Percentiles rank a stretch among this genome's conserved stretches.
Conservation (phyloP, 2,888 invertebrate species). For the Idaea straminata region DNA sequence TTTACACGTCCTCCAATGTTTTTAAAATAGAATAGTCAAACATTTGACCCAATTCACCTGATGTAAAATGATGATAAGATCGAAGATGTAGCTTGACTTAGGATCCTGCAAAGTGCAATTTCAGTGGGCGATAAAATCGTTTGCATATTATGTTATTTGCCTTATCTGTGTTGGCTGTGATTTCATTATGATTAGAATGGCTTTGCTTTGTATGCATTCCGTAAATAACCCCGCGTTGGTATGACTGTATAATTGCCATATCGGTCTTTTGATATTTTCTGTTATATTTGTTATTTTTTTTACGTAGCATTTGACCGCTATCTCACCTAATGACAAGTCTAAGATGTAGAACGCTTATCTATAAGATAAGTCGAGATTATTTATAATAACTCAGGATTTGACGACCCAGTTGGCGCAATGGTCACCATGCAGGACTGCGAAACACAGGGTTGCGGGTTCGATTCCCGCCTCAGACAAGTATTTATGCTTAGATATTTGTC, state of each 20-base stretch:
- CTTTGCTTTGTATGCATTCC: background rate
- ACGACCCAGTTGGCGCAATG: too few relatives aligned
- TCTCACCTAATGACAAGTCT: background rate
- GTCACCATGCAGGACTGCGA: too few relatives aligned
- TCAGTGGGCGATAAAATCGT: background rate
- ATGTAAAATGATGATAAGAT: too few relatives aligned
- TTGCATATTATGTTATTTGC: background rate
- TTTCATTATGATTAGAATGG: background rate
- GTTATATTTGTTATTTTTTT: background rate
- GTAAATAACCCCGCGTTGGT: background rate
- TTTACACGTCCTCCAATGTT: too few relatives aligned
- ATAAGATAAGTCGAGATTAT: too few relatives aligned
- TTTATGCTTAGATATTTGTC: too few relatives aligned
- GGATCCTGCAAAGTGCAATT: background rate
- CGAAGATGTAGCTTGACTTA: too few relatives aligned
- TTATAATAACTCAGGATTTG: too few relatives aligned
- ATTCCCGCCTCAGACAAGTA: too few relatives aligned
- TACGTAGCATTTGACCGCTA: background rate
- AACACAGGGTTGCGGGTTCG: too few relatives aligned
- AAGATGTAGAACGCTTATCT: background rate
- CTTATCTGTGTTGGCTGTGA: background rate
- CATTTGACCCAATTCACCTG: too few relatives aligned
- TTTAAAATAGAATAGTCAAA: too few relatives aligned
- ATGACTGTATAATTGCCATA: background rate
- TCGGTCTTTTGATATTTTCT: background rate